These are phyloP conservation scores for Thelaira solivaga DNA, from an alignment of 2,888 invertebrate species.

Conservation along the genomic window DNA sequence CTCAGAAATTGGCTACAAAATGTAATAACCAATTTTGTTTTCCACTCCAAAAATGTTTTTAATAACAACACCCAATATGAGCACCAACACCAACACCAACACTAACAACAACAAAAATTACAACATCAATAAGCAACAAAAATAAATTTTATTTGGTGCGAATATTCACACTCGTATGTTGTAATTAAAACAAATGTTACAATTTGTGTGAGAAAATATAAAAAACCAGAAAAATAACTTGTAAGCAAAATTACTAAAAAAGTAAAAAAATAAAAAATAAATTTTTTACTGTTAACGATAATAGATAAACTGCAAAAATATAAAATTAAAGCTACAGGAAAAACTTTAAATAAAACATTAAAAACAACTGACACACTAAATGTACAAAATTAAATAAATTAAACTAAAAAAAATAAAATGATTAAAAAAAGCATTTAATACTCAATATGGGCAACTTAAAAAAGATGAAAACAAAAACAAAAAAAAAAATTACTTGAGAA, in stretches of 20 bases:
- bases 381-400: background rate
- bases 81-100: background rate
- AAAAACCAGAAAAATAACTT: background rate
- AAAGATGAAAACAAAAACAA: background rate
- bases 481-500: background rate
- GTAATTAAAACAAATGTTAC: conserved; percentile 59
- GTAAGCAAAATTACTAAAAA: background rate
- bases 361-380: conserved; percentile 24
- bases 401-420: background rate
- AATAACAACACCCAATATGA: conserved; percentile 1
- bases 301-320: conserved; percentile 37
- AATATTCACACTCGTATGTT: conserved; percentile 57
- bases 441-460: background rate
- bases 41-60: conserved; percentile 28
- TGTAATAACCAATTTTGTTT: conserved; percentile 19
- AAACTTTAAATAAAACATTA: background rate
- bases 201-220: conserved; percentile 59
- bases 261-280: background rate
- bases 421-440: conserved; percentile 33
- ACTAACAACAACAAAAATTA: background rate
- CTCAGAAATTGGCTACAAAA: background rate
- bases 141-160: conserved; percentile 54
- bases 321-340: conserved; percentile 6
- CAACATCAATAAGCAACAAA: conserved; percentile 5
- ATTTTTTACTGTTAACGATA: conserved; percentile 46